phyloP scores from a whole-genome alignment of 1,140 invertebrate species.

The Pygmarrhopalites habei region DNA sequence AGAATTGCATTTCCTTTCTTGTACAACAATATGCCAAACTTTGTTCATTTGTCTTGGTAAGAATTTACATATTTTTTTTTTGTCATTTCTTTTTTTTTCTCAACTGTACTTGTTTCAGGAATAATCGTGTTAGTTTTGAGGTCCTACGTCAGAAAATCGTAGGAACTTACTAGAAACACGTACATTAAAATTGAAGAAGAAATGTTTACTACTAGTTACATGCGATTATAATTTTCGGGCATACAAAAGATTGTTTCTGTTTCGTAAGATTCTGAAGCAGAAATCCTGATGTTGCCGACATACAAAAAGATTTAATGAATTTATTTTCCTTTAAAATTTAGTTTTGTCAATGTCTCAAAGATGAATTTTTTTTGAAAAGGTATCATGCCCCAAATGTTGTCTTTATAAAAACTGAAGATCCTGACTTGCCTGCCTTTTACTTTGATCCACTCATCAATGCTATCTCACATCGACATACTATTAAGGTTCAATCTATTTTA shows the following conservation, averaged over 20 bases:
- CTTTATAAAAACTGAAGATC: conserved; percentile 99
- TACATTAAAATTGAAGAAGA: conserved; percentile 13
- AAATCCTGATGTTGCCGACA: conserved; percentile 12
- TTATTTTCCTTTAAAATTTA: too few species aligned
- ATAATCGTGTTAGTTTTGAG: conserved; percentile 27
- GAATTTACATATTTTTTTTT: too few species aligned
- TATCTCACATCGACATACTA: conserved; percentile 88
- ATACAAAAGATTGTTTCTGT: conserved; percentile 10
- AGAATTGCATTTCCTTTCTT: conserved; percentile 98
- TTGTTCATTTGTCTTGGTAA: conserved; percentile 89
- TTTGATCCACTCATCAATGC: conserved; percentile 99
- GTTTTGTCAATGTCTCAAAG: conserved; percentile 11
- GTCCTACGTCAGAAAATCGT: background rate
- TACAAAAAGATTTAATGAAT: too few species aligned
- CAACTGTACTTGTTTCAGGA: too few species aligned
- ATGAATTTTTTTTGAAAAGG: conserved; percentile 53
- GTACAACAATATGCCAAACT: conserved; percentile 97
- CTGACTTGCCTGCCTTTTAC: conserved; percentile 99
- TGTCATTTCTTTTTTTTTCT: too few species aligned
- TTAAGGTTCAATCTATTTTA: too few species aligned
- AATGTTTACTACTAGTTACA: background rate
- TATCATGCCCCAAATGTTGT: conserved; percentile 99
- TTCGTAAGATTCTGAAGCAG: background rate
- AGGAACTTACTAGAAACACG: conserved; percentile 25
- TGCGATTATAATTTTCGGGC: background rate